These are phyloP conservation scores for Tadarida brasiliensis DNA, from an alignment of 2,797 vertebrate genomes.

Conservation along the genomic window DNA sequence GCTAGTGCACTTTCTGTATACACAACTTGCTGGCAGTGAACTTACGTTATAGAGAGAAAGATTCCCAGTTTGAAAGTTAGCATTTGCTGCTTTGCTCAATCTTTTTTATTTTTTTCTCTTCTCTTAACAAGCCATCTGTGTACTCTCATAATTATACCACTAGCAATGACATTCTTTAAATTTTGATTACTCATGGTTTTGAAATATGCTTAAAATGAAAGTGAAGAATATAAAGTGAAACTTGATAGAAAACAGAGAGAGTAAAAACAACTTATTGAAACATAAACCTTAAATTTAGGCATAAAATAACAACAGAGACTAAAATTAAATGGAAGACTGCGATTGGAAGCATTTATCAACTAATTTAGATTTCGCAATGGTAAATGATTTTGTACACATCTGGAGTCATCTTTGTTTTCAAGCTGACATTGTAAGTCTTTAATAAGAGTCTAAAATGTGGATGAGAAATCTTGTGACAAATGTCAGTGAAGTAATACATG, in stretches of 20 bases:
- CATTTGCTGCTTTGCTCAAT: slow-evolving; percentile 18
- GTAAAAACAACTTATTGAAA: slow-evolving; percentile 37
- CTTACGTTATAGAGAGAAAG: slow-evolving; percentile 3
- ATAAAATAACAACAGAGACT: not conserved
- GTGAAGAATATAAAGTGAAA: slow-evolving; percentile 7
- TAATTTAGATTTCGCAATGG: not conserved
- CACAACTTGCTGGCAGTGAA: not conserved
- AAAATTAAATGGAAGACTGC: not conserved
- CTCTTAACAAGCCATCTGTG: slow-evolving; percentile 61
- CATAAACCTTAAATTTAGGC: not conserved
- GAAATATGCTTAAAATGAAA: slow-evolving; percentile 64
- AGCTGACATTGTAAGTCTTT: not conserved
- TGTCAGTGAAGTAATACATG: not conserved
- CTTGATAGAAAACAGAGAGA: not conserved
- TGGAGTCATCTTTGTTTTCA: not conserved
- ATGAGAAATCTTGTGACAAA: not conserved
- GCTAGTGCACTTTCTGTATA: not conserved
- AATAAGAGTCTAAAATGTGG: not conserved
- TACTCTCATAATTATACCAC: slow-evolving; percentile 64
- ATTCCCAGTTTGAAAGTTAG: slow-evolving; percentile 60
- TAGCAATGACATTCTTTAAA: slow-evolving; percentile 59
- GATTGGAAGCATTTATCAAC: not conserved
- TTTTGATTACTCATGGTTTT: slow-evolving; percentile 65
- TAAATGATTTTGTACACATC: not conserved
- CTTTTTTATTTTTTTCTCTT: not conserved